Evolutionary conservation across 2,888 invertebrate species (phyloP), one percentile per base, ranked within the genome.

Genomic region (Tiliacea citrago): DNA sequence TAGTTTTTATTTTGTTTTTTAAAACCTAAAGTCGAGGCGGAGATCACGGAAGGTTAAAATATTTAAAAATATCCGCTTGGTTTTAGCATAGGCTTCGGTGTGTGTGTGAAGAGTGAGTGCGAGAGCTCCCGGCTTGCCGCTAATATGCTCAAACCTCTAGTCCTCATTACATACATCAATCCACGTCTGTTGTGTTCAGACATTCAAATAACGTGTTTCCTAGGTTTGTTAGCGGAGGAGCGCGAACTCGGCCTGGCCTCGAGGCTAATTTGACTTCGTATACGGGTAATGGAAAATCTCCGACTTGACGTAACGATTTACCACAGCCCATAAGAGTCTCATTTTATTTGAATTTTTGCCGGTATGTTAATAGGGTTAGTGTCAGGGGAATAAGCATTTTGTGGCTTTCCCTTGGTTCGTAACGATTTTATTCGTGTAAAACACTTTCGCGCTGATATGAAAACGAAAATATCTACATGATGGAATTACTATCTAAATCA

Each of bases 401-500:
- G 71, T 74, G 16, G 61, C 67, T 80, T 81, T 86, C 68, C 79
- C 82, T 75, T 42, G 42, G 24, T 75, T 51, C 12, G 60, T 63
- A 65, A 69, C 51, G n/a, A 77, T 62, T 66, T 61, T 77, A 73
- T 77, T 74, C 77, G 67, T 75, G 47, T 78, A 62, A 61, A 69
- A 75, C 74, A 72, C 68, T 82, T 84, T 81, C 73, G 75, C 63
- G 47, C 60, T 74, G 80, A 84, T 84, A 77, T 53, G 39, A 75
- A 74, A 75, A 82, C 86, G 73, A 75, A 85, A 84, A 79, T 89
- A 87, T 88, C 82, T 86, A 75, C 74, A 88, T 88, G 89, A 89
- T 84, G 85, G 84, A 88, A 86, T 88, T 86, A 84, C 88, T 93
- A 92, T 92, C 93, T 91, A 90, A 91, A 92, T 94, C 93, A 93